These are phyloP conservation scores for Spodoptera litura DNA, from an alignment of 1,140 invertebrate species.

Conservation along the genomic window DNA sequence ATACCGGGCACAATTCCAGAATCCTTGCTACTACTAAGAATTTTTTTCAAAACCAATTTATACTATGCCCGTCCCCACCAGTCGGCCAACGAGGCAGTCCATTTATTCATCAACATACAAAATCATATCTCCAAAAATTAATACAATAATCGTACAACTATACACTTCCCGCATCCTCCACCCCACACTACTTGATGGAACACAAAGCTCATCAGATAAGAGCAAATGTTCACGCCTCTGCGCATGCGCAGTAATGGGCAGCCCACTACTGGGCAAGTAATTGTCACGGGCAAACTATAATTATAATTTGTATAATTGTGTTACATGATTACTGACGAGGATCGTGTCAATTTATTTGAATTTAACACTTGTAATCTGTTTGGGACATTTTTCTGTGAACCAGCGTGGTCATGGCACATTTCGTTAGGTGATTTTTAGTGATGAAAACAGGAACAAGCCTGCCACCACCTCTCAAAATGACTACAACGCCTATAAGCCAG, in stretches of 20 bases:
- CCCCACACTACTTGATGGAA: not conserved
- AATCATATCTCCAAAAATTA: not conserved
- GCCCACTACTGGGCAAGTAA: not conserved
- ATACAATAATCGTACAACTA: not conserved
- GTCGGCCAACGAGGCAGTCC: no score
- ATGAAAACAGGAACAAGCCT: no score
- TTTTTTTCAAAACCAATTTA: no score
- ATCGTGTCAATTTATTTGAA: not conserved
- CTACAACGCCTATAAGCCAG: no score
- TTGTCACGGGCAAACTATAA: not conserved
- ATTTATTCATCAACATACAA: no score
- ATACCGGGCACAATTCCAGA: no score
- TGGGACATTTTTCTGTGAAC: no score
- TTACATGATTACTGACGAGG: not conserved
- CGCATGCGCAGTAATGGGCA: slow-evolving; percentile 4
- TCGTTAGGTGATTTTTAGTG: no score
- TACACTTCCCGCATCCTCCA: not conserved
- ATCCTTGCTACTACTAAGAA: no score
- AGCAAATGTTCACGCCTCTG: slow-evolving; percentile 24
- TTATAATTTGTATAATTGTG: slow-evolving; percentile 36
- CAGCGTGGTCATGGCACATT: no score
- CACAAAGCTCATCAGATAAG: slow-evolving; percentile 35
- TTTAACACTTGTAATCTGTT: not conserved
- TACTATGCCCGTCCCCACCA: no score
- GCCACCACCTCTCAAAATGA: no score